Evolutionary conservation across 2,888 invertebrate genomes (phyloP), one percentile per base, ranked within the genome.

Genomic region (Vandiemenella viatica): DNA sequence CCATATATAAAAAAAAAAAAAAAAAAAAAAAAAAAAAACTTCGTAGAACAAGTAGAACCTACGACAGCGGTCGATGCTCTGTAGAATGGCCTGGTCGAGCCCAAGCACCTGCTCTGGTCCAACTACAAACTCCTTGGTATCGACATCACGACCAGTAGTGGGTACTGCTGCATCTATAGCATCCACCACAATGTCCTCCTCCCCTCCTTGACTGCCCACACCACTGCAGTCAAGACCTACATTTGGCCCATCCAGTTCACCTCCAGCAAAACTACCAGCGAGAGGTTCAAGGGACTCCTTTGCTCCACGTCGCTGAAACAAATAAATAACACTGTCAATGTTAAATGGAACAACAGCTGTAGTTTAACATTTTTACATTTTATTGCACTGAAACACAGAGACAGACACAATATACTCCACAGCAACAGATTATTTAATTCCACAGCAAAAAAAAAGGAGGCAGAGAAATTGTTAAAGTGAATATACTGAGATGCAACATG

Each of bases 61-160:
- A 80, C 80, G 78, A 67, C 91, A 91, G 58, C 85, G 76, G 60
- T 92, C 92, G 55, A 96, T 92, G 60, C 93, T 88, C 61, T 89
- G 86, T 1, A 93, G 67, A 53, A 95, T 83, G 0, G 92, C 93
- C 59, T 90, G 86, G 66, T 95, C 95, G 46, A 96, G 66, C 0
- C 91, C 84, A 55, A 92, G 69, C 1, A 92, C 77, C 64, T 89
- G 86, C 1, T 84, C 85, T 0, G 80, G 82, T 43, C 79, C 79
- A 47, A 81, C 69, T 0, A 80, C 72, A 44, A 82, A 81, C 53
- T 83, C 80, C 53, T 80, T 74, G 50, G 49, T 52, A 23, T 62
- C 63, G 22, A 52, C 48, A 17, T 56, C 51, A 15, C 51, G 22
- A 5, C 37, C 53, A 42, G 50, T 56, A 32, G 45, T 41, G 16